A percentile compares a stretch with the other conserved stretches of the same genome.
Evolutionary conservation across 2,113 vertebrate species (phyloP).

Genomic region (Crocuta crocuta): DNA sequence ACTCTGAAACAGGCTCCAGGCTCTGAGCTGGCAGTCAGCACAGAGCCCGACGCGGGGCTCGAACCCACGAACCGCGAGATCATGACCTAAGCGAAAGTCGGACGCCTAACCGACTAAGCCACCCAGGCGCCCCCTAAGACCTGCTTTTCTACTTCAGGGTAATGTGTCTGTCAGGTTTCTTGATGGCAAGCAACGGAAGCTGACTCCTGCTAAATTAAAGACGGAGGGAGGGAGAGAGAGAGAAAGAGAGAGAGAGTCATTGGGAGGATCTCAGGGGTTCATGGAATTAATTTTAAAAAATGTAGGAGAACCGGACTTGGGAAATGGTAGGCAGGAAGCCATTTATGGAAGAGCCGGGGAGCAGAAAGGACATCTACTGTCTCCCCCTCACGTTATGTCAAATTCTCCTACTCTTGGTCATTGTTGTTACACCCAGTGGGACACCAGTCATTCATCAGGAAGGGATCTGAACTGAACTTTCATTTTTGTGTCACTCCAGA

Average conservation of each 20-base stretch:
- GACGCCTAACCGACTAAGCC: too few species aligned
- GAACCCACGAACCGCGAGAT: too few species aligned
- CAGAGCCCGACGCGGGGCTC: too few species aligned
- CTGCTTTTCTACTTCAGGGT: not conserved
- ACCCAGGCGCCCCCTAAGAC: not conserved
- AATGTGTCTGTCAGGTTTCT: not conserved
- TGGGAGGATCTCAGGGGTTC: not conserved
- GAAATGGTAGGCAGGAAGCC: not conserved
- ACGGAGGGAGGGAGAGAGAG: not conserved
- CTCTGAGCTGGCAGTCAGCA: too few species aligned
- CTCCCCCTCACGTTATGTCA: not conserved
- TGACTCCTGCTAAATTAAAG: not conserved
- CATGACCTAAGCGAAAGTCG: too few species aligned
- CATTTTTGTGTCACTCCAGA: not conserved
- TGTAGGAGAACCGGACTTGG: not conserved
- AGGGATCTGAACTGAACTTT: not conserved
- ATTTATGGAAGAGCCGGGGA: not conserved
- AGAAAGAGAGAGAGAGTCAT: not conserved
- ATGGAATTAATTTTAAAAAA: not conserved
- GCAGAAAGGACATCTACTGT: not conserved
- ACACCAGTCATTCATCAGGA: not conserved
- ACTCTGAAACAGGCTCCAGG: too few species aligned
- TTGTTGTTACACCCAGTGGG: not conserved
- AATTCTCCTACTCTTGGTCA: not conserved
- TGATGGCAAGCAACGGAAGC: not conserved